These are phyloP conservation scores for Apodemus agrarius DNA, from an alignment of 2,797 vertebrate genomes.

Conservation along the genomic window DNA sequence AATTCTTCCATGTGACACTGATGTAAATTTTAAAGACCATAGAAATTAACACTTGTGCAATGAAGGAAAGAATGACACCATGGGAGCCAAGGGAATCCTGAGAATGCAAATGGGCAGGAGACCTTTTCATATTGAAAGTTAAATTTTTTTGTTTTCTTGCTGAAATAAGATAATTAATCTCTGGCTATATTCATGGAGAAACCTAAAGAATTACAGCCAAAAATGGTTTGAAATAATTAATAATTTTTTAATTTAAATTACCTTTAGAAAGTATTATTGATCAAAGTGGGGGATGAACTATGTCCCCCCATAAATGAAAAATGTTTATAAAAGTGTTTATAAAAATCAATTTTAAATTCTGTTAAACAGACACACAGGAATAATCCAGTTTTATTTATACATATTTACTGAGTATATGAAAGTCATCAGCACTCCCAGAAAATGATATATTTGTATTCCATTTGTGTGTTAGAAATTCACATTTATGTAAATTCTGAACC, in stretches of 20 bases:
- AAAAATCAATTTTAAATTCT: constrained; percentile 58
- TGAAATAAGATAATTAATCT: constrained; percentile 42
- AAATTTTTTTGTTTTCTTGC: constrained; percentile 16
- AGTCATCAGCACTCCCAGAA: constrained; percentile 28
- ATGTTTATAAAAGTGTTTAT: constrained; percentile 56
- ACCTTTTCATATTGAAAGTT: not conserved
- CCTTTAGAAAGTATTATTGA: constrained; percentile 24
- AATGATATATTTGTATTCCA: constrained; percentile 43
- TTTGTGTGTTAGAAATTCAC: not conserved
- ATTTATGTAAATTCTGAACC: not conserved
- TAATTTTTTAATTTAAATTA: constrained; percentile 49
- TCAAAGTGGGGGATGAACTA: not conserved
- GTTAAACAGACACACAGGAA: constrained; percentile 12
- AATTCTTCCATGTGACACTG: not conserved
- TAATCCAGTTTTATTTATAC: constrained; percentile 39
- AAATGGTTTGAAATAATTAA: constrained; percentile 26
- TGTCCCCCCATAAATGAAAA: too few species aligned
- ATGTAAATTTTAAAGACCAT: not conserved
- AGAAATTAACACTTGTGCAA: not conserved
- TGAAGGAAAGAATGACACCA: not conserved
- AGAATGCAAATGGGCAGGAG: not conserved
- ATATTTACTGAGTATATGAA: not conserved
- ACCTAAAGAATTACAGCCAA: constrained; percentile 32
- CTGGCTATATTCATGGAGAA: constrained; percentile 26
- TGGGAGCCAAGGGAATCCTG: not conserved